A percentile compares a stretch with the other conserved stretches of the same genome.
phyloP scores from a whole-genome alignment of 2,113 vertebrate species.

The Syngnathus scovelli region DNA sequence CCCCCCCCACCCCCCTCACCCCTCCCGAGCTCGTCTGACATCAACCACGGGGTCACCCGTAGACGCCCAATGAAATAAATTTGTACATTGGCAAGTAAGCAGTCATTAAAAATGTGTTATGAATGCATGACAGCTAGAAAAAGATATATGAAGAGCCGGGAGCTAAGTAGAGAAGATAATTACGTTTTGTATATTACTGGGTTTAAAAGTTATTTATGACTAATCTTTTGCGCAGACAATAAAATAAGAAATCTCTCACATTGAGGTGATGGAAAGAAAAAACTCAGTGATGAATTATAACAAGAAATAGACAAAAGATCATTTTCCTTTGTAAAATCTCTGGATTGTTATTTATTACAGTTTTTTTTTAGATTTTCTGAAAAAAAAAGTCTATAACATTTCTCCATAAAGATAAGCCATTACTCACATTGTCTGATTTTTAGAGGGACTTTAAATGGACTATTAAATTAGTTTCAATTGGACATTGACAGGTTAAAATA shows the following conservation, averaged over 20 bases:
- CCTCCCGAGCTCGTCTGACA: background rate
- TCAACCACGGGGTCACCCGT: constrained; percentile 54
- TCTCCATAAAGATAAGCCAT: constrained; percentile 33
- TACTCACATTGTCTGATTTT: constrained; percentile 20
- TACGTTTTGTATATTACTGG: constrained; percentile 99
- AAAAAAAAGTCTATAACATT: constrained; percentile 32
- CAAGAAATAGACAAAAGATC: constrained; percentile 20
- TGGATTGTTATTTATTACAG: constrained; percentile 18
- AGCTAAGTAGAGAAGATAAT: constrained; percentile 99
- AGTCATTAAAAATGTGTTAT: constrained; percentile 92
- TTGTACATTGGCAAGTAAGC: constrained; percentile 88
- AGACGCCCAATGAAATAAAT: constrained; percentile 79
- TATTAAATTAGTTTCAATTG: background rate
- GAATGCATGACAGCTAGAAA: constrained; percentile 87
- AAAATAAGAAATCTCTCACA: constrained; percentile 62
- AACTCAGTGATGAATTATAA: constrained; percentile 22
- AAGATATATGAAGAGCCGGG: constrained; percentile 94
- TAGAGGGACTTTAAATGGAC: constrained; percentile 30
- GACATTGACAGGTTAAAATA: background rate
- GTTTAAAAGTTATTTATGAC: constrained; percentile 98
- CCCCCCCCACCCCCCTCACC: background rate
- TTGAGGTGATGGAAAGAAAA: constrained; percentile 5
- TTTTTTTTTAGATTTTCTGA: constrained; percentile 11
- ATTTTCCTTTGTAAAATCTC: constrained; percentile 19
- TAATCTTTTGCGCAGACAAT: constrained; percentile 84